Base-by-base conservation (phyloP, 2,888 invertebrate species). In the Philhelius pedissequus region DNA sequence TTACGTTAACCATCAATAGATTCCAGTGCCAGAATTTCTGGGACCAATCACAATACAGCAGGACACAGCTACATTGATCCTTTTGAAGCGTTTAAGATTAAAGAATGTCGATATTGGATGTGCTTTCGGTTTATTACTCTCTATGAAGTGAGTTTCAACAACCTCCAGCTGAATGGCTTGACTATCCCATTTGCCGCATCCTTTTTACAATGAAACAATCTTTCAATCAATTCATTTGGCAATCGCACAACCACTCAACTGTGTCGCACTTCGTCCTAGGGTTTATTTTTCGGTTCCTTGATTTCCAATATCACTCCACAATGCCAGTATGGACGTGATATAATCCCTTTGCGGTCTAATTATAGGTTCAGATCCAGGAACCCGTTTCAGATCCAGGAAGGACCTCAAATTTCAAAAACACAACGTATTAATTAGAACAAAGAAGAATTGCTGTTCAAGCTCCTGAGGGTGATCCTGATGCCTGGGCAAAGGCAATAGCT, bases 181-280 rank as follows among this genome's bases (percentile, higher is more conserved):
- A 32, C 20, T 62, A 66, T 11, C 22, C 45, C 43, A 43, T 45
- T 62, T 43, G 18, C 56, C 43, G 60, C 60, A 45, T 38, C 60
- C 45, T 45, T 58, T 43, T 45, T 20, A 70, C 69, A 77, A 64
- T 69, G 62, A 84, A 86, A 84, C 80, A 84, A 84, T 80, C 74
- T 84, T 80, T 80, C 83, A 86, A 86, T 86, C 82, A 87, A 86
- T 86, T 86, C 82, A 87, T 86, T 87, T 86, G 71, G 73, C 70
- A 86, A 82, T 82, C 87, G 75, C 73, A 62, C 76, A 77, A 66
- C 56, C 86, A 74, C 74, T 81, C 79, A 75, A 84, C 74, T 83
- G 84, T 84, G 76, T 79, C 74, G 56, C 76, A 83, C 40, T 62
- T 82, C 69, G 69, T 68, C 71, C 50, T 15, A 6, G 62, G 60